Evolutionary conservation across 2,797 vertebrate species (phyloP), one percentile per base, ranked within the genome.

Genomic region (Thunnus albacares): DNA sequence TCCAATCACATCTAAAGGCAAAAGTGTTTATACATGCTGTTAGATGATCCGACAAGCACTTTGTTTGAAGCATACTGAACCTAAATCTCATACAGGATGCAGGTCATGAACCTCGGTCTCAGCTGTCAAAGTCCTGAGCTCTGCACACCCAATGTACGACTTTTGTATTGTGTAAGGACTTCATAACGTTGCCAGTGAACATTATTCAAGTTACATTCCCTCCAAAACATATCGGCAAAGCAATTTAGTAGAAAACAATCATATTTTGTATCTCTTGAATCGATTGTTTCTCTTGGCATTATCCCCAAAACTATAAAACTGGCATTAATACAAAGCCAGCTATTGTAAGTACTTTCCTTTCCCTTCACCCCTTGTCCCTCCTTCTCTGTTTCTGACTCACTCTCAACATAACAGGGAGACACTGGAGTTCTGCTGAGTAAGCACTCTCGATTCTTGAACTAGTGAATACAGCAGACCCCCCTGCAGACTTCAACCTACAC

Each of bases 341-440:
- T 68, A n/a, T 70, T 24, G 6, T 9, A 11, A 74, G 73, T 66
- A 77, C 58, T 64, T 79, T 30, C 26, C 35, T 26, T 22, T 43
- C 28, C 55, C 14, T 60, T 61, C 61, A 35, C 24, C 43, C 58
- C 53, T 61, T 1, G 2, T 68, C 62, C 22, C 69, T 67, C 71
- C 59, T 49, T 17, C 33, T 66, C 12, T 18, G 7, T 74, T 45
- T 63, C 61, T 86, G 76, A 78, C 69, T 83, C 84, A 71, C 63
- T 45, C 35, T 75, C 15, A 15, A 6, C 70, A 17, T 55, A 77
- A 72, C 38, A 14, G 60, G 77, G 80, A 85, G 76, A 87, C 77
- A 47, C 66, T 33, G 65, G 49, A 76, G 63, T 64, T 76, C 33
- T 91, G 91, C 90, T 92, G 87, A 94, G 59, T 86, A 77, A 90